Conservation (phyloP, 1,140 invertebrate genomes). For the Aphelenchoides fujianensis region DNA sequence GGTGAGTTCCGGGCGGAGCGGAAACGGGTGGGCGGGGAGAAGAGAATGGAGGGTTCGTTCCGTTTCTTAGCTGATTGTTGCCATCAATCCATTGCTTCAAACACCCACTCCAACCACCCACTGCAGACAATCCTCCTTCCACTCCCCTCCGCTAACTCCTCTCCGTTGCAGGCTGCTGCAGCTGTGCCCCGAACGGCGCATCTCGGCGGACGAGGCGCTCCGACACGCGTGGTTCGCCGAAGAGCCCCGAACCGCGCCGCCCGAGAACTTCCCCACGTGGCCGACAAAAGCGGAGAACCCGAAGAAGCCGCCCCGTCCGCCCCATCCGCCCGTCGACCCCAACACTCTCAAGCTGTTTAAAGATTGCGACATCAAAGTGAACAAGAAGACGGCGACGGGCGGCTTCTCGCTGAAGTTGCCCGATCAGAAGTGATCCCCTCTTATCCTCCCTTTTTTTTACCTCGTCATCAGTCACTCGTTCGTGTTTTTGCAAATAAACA, state of each 20-base stretch:
- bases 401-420: background rate
- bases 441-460: no score
- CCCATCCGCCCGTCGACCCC: no score
- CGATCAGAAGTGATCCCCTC: background rate
- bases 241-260: slow-evolving; percentile 83
- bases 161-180: slow-evolving; percentile 75
- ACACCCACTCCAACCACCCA: no score
- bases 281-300: slow-evolving; percentile 85
- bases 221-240: slow-evolving; percentile 85
- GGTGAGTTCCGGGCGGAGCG: slow-evolving; percentile 10
- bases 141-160: no score
- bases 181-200: slow-evolving; percentile 69
- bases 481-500: no score
- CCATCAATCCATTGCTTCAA: no score
- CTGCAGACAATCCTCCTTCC: no score
- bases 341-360: background rate
- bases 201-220: slow-evolving; percentile 83
- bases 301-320: slow-evolving; percentile 78
- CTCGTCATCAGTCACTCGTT: no score
- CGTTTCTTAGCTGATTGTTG: slow-evolving; percentile 73
- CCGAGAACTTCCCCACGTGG: slow-evolving; percentile 98
- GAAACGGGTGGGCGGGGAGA: slow-evolving; percentile 13
- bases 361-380: background rate
- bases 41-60: no score
- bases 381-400: background rate